Base-by-base conservation (phyloP, 2,797 vertebrate genomes). In the Gouania willdenowi region DNA sequence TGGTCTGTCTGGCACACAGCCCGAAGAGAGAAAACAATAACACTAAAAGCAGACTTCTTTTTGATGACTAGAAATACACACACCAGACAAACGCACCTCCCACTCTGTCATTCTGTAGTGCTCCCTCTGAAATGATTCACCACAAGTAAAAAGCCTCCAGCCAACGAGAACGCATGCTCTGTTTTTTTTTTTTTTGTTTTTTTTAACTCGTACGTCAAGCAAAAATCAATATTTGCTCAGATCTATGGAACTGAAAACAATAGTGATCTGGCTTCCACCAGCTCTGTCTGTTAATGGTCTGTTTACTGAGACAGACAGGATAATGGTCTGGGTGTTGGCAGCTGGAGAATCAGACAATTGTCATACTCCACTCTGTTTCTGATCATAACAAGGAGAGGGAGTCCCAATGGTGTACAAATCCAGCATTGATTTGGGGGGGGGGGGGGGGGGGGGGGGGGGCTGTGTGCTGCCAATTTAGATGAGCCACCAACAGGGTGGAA, bases 221-320 rank as follows among this genome's bases (percentile, higher is more conserved):
- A 61, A 66, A 75, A 73, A 87, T 87, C 83, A 87, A 85, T 85
- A 87, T 85, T 85, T 85, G 80, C 70, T 61, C 76, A 83, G 76
- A 85, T 75, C 79, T 77, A 73, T 81, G 74, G 61, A 68, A 75
- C 63, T 61, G 71, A 42, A 80, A 81, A 85, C 79, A 85, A 84
- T 81, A 81, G 80, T 68, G 83, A 82, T 82, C 56, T 72, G 63
- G 80, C 66, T 50, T 77, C 71, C 59, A 79, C 72, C 40, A 76
- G 67, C 68, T 59, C 67, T 65, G 79, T 76, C 82, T 77, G 80
- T 78, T 87, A 84, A 84, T 84, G 83, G 77, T 78, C 69, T 81
- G 71, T 85, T 85, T 82, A 82, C 83, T 59, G 70, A 81, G 80
- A 75, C 70, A 69, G 74, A 71, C 71, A 5, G 76, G 75, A 83